Evolutionary conservation across 2,797 vertebrate species (phyloP), one percentile per base, ranked within the genome.

Genomic region (Malurus splendens): DNA sequence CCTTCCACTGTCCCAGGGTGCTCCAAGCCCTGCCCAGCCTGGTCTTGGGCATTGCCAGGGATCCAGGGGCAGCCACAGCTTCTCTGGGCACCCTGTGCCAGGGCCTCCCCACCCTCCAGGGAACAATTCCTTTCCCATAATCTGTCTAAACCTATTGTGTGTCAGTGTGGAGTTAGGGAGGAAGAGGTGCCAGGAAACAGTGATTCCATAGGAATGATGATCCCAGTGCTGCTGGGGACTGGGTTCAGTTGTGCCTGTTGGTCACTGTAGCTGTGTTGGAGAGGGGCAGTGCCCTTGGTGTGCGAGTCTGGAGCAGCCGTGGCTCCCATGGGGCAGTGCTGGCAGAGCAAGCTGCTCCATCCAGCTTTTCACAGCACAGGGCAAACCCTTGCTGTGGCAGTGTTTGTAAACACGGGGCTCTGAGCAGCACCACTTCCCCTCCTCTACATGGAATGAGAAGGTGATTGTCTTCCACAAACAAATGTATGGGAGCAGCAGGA

Each of bases 101-200:
- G 42, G 5, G 20, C 28, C 28, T 42, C 1, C 2, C 28, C 59
- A 42, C 24, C 39, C 20, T 32, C 22, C 22, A 45, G n/a, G 11
- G 18, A 14, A 1, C 0, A 22, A 8, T 52, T 23, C 1, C 15
- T 16, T 15, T 28, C 28, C 2, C 0, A 3, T 8, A 16, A 2
- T 18, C 56, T 2, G 1, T 8, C 23, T 45, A 27, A 38, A 4
- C 2, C 22, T 22, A 1, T 3, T 52, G 6, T 9, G 7, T 27
- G 39, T 38, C 39, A 18, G 47, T 45, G 65, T 45, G 64, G 14
- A 4, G 15, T 19, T 28, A 6, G 0, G 4, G 27, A 28, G 9
- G 48, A 61, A 33, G n/a, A 28, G 33, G 27, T 54, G 10, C 48
- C 24, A 36, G 79, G 68, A 76, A 51, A 3, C 36, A 79, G 7